Percentiles rank a stretch among this genome's conserved stretches.
Conservation (phyloP, 2,888 invertebrate genomes). For the Caenorhabditis plicata region DNA sequence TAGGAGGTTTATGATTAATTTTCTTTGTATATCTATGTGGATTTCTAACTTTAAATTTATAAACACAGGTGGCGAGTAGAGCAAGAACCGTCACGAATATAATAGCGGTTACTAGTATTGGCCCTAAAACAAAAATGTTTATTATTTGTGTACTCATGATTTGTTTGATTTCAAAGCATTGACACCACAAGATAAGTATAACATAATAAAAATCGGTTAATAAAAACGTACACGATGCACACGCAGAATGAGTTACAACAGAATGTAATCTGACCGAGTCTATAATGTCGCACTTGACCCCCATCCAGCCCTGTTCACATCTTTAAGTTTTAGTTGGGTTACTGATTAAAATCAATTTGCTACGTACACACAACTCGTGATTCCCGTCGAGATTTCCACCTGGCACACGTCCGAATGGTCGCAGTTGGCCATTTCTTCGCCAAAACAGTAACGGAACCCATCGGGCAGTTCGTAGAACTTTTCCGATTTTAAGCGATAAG, state of each 20-base stretch:
- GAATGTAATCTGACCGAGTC: slow-evolving; percentile 28
- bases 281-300: slow-evolving; percentile 27
- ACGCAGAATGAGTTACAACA: slow-evolving; percentile 25
- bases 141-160: too few species aligned
- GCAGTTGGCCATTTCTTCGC: slow-evolving; percentile 34
- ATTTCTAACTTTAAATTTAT: slow-evolving; percentile 34
- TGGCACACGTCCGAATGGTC: slow-evolving; percentile 28
- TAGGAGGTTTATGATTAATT: slow-evolving; percentile 14
- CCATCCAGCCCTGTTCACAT: slow-evolving; percentile 30
- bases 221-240: slow-evolving; percentile 35
- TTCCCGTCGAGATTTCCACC: slow-evolving; percentile 16
- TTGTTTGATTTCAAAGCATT: background rate
- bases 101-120: slow-evolving; percentile 30
- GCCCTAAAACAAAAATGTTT: slow-evolving; percentile 25
- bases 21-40: slow-evolving; percentile 30
- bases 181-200: slow-evolving; percentile 4
- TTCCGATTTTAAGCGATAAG: slow-evolving; percentile 28
- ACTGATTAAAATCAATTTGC: background rate
- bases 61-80: slow-evolving; percentile 20
- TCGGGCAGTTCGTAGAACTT: slow-evolving; percentile 26
- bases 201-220: slow-evolving; percentile 15
- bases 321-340: slow-evolving; percentile 11
- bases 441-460: slow-evolving; percentile 32
- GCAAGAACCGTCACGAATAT: slow-evolving; percentile 20
- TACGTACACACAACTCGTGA: slow-evolving; percentile 35